Conservation (phyloP, 2,888 invertebrate species). For the Drosophila phalerata region DNA sequence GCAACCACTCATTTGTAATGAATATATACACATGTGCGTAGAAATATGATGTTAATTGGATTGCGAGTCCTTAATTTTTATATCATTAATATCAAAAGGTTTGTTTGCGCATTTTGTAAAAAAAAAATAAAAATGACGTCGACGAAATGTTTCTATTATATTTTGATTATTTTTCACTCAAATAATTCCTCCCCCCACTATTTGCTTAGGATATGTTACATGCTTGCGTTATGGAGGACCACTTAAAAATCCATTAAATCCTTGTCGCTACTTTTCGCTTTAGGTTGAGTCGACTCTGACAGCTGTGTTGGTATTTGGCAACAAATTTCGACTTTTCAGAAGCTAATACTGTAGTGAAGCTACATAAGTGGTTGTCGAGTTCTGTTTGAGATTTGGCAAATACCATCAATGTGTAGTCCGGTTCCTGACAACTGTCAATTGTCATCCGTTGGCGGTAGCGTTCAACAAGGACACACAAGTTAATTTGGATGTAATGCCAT, state of each 20-base stretch:
- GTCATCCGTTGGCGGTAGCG: slow-evolving; percentile 29
- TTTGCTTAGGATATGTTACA: slow-evolving; percentile 13
- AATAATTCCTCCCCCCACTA: background rate
- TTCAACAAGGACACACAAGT: slow-evolving; percentile 6
- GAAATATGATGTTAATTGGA: slow-evolving; percentile 22
- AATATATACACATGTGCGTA: background rate
- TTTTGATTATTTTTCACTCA: slow-evolving; percentile 5
- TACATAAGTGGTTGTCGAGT: slow-evolving; percentile 23
- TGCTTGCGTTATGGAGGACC: slow-evolving; percentile 9
- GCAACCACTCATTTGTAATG: background rate
- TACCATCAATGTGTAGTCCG: background rate
- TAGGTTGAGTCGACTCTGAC: slow-evolving; percentile 3
- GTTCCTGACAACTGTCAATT: slow-evolving; percentile 4
- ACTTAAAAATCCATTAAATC: slow-evolving; percentile 47
- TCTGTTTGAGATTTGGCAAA: slow-evolving; percentile 31
- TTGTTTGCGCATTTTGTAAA: background rate
- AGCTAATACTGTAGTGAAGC: slow-evolving; percentile 9
- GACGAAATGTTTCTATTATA: slow-evolving; percentile 1
- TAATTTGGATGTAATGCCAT: slow-evolving; percentile 2
- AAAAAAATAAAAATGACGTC: background rate
- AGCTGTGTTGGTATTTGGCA: slow-evolving; percentile 37
- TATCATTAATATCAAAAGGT: slow-evolving; percentile 10
- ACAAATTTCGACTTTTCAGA: slow-evolving; percentile 32
- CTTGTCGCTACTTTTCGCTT: slow-evolving; percentile 1
- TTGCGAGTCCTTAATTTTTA: slow-evolving; percentile 8